Evolutionary conservation across 2,888 invertebrate species (phyloP).

Genomic region (Argyra leucocephala): DNA sequence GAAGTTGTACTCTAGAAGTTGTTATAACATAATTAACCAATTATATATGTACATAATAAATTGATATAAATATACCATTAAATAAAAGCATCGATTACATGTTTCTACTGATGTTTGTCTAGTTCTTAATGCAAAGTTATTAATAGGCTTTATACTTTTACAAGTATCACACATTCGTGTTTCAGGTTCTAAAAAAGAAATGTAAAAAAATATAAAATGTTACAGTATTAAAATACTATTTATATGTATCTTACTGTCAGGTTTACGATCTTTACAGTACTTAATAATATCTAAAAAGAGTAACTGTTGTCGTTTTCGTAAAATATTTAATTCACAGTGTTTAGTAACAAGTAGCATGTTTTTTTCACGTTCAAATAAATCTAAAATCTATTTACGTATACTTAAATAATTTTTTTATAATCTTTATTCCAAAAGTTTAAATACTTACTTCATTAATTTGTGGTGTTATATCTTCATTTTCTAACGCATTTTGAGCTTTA

Average conservation of each 20-base stretch:
- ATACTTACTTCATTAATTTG: constrained; percentile 32
- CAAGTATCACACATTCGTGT: constrained; percentile 52
- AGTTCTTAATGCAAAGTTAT: constrained; percentile 53
- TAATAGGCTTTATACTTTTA: constrained; percentile 54
- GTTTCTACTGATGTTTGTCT: constrained; percentile 51
- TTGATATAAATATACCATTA: constrained; percentile 43
- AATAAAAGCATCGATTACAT: constrained; percentile 57
- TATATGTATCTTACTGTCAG: constrained; percentile 26
- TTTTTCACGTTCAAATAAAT: constrained; percentile 39
- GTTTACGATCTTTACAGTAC: constrained; percentile 30
- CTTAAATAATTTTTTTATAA: not conserved
- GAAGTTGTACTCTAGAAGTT: constrained; percentile 24
- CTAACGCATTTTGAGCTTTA: constrained; percentile 54
- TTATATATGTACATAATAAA: too few species aligned
- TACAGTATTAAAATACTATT: not conserved
- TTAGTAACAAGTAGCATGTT: constrained; percentile 36
- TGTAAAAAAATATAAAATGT: too few species aligned
- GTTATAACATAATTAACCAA: not conserved
- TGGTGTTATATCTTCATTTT: constrained; percentile 33
- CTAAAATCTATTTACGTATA: constrained; percentile 29
- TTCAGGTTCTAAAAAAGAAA: constrained; percentile 27
- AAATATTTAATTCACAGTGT: constrained; percentile 35
- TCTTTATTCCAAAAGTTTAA: constrained; percentile 28
- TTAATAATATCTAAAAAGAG: constrained; percentile 39
- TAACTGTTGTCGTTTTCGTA: constrained; percentile 36